These are phyloP conservation scores for Leptopilina boulardi DNA, from an alignment of 1,140 invertebrate genomes.

Conservation along the genomic window DNA sequence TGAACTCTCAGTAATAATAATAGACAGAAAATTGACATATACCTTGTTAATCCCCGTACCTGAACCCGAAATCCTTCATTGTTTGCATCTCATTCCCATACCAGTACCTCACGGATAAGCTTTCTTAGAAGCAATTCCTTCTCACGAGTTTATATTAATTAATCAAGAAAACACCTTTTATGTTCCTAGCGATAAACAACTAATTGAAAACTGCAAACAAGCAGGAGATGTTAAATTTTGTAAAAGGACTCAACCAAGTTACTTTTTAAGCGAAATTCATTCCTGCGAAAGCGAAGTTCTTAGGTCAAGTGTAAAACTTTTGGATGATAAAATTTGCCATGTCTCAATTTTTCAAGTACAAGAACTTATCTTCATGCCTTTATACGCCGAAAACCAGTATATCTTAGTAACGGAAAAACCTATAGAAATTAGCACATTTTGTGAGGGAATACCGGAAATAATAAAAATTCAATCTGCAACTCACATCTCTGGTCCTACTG, in stretches of 20 bases:
- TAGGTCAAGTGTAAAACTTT: not conserved
- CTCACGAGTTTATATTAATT: not conserved
- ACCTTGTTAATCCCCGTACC: not conserved
- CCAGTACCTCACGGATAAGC: not conserved
- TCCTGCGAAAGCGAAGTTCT: not conserved
- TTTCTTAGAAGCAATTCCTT: not conserved
- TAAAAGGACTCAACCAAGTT: not conserved
- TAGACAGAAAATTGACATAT: not conserved
- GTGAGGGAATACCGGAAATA: not conserved
- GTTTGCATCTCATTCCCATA: not conserved
- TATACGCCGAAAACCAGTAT: not conserved
- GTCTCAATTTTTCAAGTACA: constrained; percentile 44
- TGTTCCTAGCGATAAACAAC: not conserved
- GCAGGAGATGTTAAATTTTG: not conserved
- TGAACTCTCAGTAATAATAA: not conserved
- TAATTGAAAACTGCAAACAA: not conserved
- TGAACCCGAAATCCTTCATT: not conserved
- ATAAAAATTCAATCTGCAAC: not conserved
- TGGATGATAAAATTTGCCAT: not conserved
- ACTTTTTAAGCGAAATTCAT: not conserved
- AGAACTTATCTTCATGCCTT: constrained; percentile 1
- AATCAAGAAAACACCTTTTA: not conserved
- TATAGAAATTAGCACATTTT: not conserved
- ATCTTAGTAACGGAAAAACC: not conserved
- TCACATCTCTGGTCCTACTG: not conserved